Evolutionary conservation across 1,140 invertebrate species (phyloP).

Genomic region (Nilaparvata lugens): DNA sequence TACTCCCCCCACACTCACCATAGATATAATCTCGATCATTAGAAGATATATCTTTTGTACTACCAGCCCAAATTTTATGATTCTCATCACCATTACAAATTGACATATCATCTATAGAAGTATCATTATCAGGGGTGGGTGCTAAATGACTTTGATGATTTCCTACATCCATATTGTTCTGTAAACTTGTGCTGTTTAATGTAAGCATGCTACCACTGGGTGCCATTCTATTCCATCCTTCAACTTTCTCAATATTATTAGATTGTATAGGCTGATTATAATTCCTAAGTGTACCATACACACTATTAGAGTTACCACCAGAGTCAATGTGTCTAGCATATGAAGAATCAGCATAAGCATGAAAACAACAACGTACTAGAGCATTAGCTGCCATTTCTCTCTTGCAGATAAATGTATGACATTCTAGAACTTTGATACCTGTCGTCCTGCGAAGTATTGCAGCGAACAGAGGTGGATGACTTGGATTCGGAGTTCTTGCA

Average conservation of each 20-base stretch:
- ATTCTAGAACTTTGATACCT: constrained; percentile 98
- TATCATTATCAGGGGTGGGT: constrained; percentile 37
- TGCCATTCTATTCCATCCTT: constrained; percentile 42
- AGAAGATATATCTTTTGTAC: constrained; percentile 58
- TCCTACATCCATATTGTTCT: constrained; percentile 42
- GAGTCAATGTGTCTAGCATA: constrained; percentile 75
- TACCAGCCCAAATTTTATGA: constrained; percentile 82
- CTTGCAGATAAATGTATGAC: constrained; percentile 97
- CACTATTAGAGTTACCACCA: constrained; percentile 37
- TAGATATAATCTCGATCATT: constrained; percentile 50
- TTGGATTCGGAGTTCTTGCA: constrained; percentile 71
- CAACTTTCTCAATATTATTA: constrained; percentile 35
- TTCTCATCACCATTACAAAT: constrained; percentile 85
- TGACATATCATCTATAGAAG: constrained; percentile 54
- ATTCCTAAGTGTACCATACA: constrained; percentile 40
- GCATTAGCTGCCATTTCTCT: constrained; percentile 90
- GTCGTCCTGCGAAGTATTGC: constrained; percentile 89
- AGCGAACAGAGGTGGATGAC: constrained; percentile 92
- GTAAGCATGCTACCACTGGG: constrained; percentile 43
- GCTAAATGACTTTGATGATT: constrained; percentile 53
- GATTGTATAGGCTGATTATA: constrained; percentile 27
- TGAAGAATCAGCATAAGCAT: constrained; percentile 88
- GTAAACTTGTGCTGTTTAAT: constrained; percentile 37
- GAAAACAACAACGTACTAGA: constrained; percentile 87
- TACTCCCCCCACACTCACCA: constrained; percentile 59